Evolutionary conservation across 2,113 vertebrate genomes (phyloP).

Genomic region (Meles meles): DNA sequence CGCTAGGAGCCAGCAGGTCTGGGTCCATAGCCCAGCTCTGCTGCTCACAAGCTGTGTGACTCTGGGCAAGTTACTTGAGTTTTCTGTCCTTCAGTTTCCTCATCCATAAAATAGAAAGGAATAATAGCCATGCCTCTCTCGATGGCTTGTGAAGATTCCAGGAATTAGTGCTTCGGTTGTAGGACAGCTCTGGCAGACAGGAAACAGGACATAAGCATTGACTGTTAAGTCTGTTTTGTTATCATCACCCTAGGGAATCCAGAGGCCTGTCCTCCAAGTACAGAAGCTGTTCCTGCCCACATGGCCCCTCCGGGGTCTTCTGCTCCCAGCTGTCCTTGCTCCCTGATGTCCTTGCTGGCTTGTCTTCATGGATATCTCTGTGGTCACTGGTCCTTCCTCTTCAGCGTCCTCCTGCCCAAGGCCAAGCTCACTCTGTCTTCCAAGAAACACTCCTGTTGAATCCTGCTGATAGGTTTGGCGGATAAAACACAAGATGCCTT

Average conservation of each 20-base stretch:
- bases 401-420: neutral
- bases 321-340: neutral
- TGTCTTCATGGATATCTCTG: neutral
- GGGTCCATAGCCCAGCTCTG: neutral
- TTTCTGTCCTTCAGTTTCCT: neutral
- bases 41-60: neutral
- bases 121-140: neutral
- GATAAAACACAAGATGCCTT: neutral
- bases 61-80: neutral
- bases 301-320: neutral
- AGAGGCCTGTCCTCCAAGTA: neutral
- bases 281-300: neutral
- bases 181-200: neutral
- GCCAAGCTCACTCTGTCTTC: neutral
- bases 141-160: neutral
- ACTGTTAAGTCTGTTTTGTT: neutral
- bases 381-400: neutral
- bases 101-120: neutral
- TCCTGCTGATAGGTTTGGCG: neutral
- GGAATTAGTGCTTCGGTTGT: neutral
- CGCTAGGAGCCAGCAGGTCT: neutral
- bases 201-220: rapidly evolving
- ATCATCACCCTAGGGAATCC: neutral
- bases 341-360: neutral
- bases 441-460: neutral